Percentiles rank a stretch among this genome's conserved stretches.
Conservation (phyloP, 1,140 invertebrate genomes). For the Battus philenor region DNA sequence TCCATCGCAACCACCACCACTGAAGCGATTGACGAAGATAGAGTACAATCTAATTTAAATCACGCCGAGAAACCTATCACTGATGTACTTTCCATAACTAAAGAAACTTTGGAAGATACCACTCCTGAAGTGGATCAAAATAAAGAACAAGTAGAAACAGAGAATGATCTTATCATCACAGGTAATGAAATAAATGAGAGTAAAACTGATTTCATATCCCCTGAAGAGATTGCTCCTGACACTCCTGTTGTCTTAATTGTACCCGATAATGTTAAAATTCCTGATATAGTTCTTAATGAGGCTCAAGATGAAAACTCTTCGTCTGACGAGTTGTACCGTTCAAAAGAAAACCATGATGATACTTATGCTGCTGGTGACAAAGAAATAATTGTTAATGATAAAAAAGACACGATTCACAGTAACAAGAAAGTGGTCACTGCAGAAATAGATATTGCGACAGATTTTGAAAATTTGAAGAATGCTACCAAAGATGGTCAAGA, state of each 20-base stretch:
- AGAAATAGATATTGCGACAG: slow-evolving; percentile 1
- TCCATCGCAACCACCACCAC: slow-evolving; percentile 30
- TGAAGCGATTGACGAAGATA: slow-evolving; percentile 22
- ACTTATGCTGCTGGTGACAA: slow-evolving; percentile 4
- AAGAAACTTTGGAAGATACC: slow-evolving; percentile 8
- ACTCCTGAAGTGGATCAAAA: not conserved
- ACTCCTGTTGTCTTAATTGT: slow-evolving; percentile 29
- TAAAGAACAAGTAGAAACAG: not conserved
- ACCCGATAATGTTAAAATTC: slow-evolving; percentile 10
- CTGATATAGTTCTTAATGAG: slow-evolving; percentile 17
- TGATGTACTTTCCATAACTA: slow-evolving; percentile 22
- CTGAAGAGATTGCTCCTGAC: slow-evolving; percentile 5
- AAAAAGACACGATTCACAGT: slow-evolving; percentile 12
- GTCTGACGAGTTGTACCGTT: slow-evolving; percentile 16
- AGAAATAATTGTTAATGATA: not conserved
- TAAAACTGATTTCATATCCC: slow-evolving; percentile 1
- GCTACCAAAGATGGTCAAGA: slow-evolving; percentile 13
- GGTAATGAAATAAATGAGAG: slow-evolving; percentile 2
- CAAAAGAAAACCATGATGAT: slow-evolving; percentile 5
- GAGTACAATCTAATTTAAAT: not conserved
- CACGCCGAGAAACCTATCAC: slow-evolving; percentile 8
- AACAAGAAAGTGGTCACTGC: slow-evolving; percentile 7
- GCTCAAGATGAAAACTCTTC: slow-evolving; percentile 27
- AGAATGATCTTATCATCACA: not conserved
- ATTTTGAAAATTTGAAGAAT: not conserved